Evolutionary conservation across 1,140 invertebrate species (phyloP).

Genomic region (Pogonomyrmex californicus): DNA sequence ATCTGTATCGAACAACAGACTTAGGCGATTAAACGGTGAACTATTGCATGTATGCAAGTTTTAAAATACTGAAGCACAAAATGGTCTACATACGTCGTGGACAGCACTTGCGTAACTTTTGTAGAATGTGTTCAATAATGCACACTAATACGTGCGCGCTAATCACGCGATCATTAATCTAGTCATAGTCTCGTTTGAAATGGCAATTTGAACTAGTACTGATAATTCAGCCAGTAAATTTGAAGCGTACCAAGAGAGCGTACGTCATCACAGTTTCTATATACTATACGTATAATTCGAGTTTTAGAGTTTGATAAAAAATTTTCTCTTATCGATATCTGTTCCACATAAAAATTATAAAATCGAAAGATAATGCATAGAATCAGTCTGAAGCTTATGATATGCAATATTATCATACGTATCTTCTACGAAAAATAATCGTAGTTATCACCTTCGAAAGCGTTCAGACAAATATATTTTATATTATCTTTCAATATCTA

Average conservation of each 20-base stretch:
- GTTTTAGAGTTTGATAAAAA: constrained; percentile 4
- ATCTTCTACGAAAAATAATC: constrained; percentile 44
- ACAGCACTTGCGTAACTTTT: constrained; percentile 15
- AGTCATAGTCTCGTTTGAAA: constrained; percentile 10
- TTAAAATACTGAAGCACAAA: constrained; percentile 16
- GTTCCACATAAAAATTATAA: not conserved
- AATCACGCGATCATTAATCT: constrained; percentile 22
- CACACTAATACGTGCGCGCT: not conserved
- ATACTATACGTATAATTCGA: constrained; percentile 1
- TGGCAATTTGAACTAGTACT: constrained; percentile 16
- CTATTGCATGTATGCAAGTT: constrained; percentile 11
- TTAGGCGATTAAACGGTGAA: not conserved
- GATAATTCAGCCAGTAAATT: constrained; percentile 20
- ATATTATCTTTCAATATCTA: constrained; percentile 8
- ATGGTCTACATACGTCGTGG: not conserved
- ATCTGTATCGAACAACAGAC: constrained; percentile 8
- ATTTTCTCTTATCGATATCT: not conserved
- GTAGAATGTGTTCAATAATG: constrained; percentile 20
- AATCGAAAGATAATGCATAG: constrained; percentile 36
- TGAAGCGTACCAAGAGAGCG: constrained; percentile 36
- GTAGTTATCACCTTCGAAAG: constrained; percentile 49
- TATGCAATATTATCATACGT: constrained; percentile 64
- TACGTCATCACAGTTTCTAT: constrained; percentile 47
- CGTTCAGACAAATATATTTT: constrained; percentile 3
- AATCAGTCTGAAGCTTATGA: constrained; percentile 57